Conservation (phyloP, 2,113 vertebrate genomes). For the Mesoclemmys tuberculata region DNA sequence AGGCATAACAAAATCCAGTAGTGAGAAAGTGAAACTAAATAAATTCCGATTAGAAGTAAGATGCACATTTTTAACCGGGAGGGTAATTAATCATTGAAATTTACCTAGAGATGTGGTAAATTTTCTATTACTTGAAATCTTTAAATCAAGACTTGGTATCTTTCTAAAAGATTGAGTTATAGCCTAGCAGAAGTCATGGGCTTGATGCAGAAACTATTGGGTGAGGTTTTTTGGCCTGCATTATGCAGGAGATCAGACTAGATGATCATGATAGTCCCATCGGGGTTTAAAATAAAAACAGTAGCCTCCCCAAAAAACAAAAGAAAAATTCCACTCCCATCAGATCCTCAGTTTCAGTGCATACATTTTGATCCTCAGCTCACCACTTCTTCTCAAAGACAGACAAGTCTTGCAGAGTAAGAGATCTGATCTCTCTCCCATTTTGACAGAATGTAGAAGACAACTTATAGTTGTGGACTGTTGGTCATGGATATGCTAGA, state of each 20-base stretch:
- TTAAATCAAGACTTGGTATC: background rate
- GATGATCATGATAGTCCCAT: background rate
- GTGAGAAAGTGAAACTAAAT: background rate
- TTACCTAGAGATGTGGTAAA: background rate
- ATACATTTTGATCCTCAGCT: conserved; percentile 2
- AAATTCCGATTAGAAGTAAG: conserved; percentile 21
- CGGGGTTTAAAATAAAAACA: background rate
- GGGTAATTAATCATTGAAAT: background rate
- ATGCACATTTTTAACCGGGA: background rate
- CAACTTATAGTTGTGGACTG: conserved; percentile 19
- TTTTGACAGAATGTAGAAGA: conserved; percentile 27
- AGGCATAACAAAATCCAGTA: background rate
- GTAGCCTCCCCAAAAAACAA: background rate
- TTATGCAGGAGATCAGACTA: background rate
- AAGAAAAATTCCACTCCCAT: conserved; percentile 13
- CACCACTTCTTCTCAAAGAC: background rate
- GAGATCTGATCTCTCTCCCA: conserved; percentile 7
- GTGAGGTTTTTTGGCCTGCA: background rate
- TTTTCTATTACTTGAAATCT: conserved; percentile 26
- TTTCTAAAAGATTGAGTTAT: background rate
- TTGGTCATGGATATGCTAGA: background rate
- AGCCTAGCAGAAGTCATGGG: background rate
- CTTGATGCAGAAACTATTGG: background rate
- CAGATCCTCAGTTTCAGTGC: background rate
- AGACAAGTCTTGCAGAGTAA: background rate